Percentiles rank a stretch among this genome's conserved stretches.
These are phyloP conservation scores for Tachycineta bicolor DNA, from an alignment of 2,113 vertebrate genomes.

Conservation along the genomic window DNA sequence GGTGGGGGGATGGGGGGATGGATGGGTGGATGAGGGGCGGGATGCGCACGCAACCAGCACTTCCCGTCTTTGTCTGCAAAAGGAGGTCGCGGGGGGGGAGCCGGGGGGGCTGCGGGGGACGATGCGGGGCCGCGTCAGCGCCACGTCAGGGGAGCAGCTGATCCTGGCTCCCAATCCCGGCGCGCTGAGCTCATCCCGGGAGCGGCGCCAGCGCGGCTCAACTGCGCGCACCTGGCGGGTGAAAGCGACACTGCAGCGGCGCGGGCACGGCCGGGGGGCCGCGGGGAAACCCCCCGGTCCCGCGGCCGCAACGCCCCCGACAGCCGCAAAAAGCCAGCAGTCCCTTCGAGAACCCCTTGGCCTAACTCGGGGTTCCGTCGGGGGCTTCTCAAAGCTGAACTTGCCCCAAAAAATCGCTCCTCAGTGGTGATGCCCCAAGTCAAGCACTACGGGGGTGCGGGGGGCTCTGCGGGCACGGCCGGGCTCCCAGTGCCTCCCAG, in stretches of 20 bases:
- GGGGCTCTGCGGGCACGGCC: rapidly evolving
- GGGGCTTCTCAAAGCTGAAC: neutral
- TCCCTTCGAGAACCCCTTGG: rapidly evolving
- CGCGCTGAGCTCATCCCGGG: slow-evolving; percentile 72
- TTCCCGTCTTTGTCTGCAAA: slow-evolving; percentile 76
- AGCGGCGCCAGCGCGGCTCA: slow-evolving; percentile 79
- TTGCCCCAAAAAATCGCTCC: neutral
- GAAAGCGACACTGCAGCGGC: slow-evolving; percentile 59
- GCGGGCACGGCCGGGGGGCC: rapidly evolving
- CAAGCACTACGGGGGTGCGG: rapidly evolving
- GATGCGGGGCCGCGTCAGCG: slow-evolving; percentile 27
- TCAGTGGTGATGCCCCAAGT: neutral
- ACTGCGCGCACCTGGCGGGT: slow-evolving; percentile 92
- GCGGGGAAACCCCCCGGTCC: rapidly evolving
- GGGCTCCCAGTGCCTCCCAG: neutral
- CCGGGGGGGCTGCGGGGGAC: neutral
- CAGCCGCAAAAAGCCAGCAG: rapidly evolving
- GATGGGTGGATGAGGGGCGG: neutral
- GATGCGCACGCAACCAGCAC: slow-evolving; percentile 62
- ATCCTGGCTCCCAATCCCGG: slow-evolving; percentile 73
- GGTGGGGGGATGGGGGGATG: no score
- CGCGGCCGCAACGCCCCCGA: rapidly evolving
- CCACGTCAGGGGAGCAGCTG: slow-evolving; percentile 67
- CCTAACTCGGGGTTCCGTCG: rapidly evolving
- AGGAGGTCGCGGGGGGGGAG: slow-evolving; percentile 66